Percentiles rank a stretch among this genome's conserved stretches.
Evolutionary conservation across 1,140 invertebrate species (phyloP).

Genomic region (Drosophila malerkotliana): DNA sequence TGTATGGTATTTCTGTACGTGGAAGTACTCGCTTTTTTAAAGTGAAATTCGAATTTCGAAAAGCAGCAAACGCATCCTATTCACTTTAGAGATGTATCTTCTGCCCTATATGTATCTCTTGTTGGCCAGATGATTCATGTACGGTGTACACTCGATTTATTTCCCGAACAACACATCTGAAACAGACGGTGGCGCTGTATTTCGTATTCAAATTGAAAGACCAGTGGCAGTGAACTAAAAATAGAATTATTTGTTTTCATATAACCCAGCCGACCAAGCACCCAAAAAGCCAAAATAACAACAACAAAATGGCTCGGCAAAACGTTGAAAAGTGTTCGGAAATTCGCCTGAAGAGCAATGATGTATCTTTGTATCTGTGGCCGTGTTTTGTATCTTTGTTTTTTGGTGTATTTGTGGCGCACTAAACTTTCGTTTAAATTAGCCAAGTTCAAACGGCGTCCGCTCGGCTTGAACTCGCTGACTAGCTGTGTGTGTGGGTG

Average conservation of each 20-base stretch:
- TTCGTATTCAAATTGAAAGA: slow-evolving; percentile 71
- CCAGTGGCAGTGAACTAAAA: slow-evolving; percentile 82
- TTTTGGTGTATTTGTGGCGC: slow-evolving; percentile 16
- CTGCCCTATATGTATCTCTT: slow-evolving; percentile 25
- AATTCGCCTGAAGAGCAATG: slow-evolving; percentile 34
- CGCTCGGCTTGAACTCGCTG: slow-evolving; percentile 53
- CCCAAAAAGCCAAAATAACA: background rate
- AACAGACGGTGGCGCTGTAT: slow-evolving; percentile 47
- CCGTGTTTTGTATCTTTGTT: slow-evolving; percentile 5
- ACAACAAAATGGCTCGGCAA: slow-evolving; percentile 48
- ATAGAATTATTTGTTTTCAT: slow-evolving; percentile 82
- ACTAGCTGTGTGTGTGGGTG: slow-evolving; percentile 36
- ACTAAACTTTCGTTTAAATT: slow-evolving; percentile 58
- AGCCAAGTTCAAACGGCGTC: slow-evolving; percentile 70
- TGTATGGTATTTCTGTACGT: slow-evolving; percentile 7
- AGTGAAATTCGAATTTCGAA: slow-evolving; percentile 81
- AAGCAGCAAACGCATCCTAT: slow-evolving; percentile 54
- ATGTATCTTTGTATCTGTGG: slow-evolving; percentile 6
- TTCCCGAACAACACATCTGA: slow-evolving; percentile 27
- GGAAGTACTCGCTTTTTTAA: slow-evolving; percentile 66
- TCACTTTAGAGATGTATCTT: slow-evolving; percentile 54
- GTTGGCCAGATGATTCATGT: slow-evolving; percentile 68
- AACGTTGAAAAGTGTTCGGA: slow-evolving; percentile 58
- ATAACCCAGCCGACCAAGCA: slow-evolving; percentile 39
- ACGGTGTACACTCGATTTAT: slow-evolving; percentile 44